Base-by-base conservation (phyloP, 2,113 vertebrate genomes). In the Takifugu bimaculatus region DNA sequence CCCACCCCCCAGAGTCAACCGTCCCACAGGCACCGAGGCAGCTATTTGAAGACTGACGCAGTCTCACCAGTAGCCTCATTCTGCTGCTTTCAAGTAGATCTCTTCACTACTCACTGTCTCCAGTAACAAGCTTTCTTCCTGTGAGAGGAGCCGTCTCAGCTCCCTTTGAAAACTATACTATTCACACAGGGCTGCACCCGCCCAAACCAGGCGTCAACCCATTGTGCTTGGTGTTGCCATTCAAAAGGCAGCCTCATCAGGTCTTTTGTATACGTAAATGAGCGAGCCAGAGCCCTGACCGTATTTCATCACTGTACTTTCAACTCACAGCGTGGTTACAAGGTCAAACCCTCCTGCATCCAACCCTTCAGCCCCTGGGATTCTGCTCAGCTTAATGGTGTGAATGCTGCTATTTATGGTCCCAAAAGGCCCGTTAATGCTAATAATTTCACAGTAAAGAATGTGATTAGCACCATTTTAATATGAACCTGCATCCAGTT, bases 11-110 rank as follows among this genome's bases (percentile, higher is more conserved):
- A 43, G 77, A 77, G 70, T 75, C 68, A 65, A 80, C 63, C 35
- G 75, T 82, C 79, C 74, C 79, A 71, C 70, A 59, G 69, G 77
- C 70, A 54, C 60, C 79, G 61, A 68, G 27, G 63, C 58, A 60
- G 68, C 69, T 77, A 79, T 85, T 82, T 82, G 72, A 88, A 80
- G 67, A 64, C 39, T 71, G 42, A 57, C 50, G 70, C 52, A 63
- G 58, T 58, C 65, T 69, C 43, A 20, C 49, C 62, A 52, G 62
- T 13, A 48, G 72, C 51, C 65, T 68, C 25, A 35, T 27, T 42
- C 49, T 66, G 54, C 63, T 70, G 4, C 20, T 66, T 74, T 75
- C 54, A 70, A 79, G 68, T 53, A 27, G 45, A 2, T 50, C 66
- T 70, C 55, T 74, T 47, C 61, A 68, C 76, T 61, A 44, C 11